Conservation (phyloP, 2,113 vertebrate species). For the Oxyruncus cristatus region DNA sequence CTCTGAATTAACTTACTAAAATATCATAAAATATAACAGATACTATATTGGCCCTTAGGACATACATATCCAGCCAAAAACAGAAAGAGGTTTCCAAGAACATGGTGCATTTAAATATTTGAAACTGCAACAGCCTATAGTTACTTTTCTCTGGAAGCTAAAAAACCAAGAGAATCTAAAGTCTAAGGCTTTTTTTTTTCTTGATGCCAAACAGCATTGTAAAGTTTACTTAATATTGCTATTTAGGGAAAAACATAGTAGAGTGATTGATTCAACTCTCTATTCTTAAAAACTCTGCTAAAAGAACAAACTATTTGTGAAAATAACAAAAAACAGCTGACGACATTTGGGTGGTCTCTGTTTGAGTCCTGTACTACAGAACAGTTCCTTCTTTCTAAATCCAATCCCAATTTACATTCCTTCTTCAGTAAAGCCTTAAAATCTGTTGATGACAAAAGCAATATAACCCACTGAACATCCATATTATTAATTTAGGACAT, state of each 20-base stretch:
- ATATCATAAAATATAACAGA: not conserved
- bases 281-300: not conserved
- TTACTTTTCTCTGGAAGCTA: not conserved
- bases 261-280: not conserved
- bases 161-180: not conserved
- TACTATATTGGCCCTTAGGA: not conserved
- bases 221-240: not conserved
- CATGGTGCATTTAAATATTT: not conserved
- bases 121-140: not conserved
- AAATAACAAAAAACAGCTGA: conserved; percentile 48
- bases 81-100: not conserved
- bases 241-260: not conserved
- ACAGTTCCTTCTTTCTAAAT: not conserved
- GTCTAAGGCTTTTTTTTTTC: not conserved
- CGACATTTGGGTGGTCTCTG: conserved; percentile 38
- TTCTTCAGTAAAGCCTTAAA: not conserved
- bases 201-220: not conserved
- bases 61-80: not conserved
- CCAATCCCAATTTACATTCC: not conserved
- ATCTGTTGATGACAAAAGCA: not conserved
- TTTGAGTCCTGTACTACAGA: not conserved
- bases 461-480: not conserved
- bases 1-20: not conserved
- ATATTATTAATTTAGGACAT: not conserved
- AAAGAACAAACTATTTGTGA: conserved; percentile 16